These are phyloP conservation scores for Thalassaphorura encarpata DNA, from an alignment of 1,140 invertebrate species.

Conservation along the genomic window DNA sequence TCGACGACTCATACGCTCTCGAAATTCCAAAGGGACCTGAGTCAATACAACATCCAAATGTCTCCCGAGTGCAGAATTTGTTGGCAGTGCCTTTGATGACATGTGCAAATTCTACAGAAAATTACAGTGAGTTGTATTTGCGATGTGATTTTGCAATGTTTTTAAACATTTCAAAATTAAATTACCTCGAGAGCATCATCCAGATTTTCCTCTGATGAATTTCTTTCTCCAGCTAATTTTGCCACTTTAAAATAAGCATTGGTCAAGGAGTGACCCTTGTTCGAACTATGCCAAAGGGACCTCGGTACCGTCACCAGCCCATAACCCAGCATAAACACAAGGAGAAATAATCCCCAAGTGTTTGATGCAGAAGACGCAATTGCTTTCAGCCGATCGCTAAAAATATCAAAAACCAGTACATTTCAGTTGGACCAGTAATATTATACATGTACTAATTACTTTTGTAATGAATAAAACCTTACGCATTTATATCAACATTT, in stretches of 20 bases:
- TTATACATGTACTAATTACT: not conserved
- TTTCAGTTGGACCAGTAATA: not conserved
- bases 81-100: not conserved
- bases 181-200: slow-evolving; percentile 88
- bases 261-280: slow-evolving; percentile 64
- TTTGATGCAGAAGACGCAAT: slow-evolving; percentile 98
- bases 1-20: slow-evolving; percentile 56
- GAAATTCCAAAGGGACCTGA: slow-evolving; percentile 68
- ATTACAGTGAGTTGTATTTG: no score
- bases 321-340: slow-evolving; percentile 91
- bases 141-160: no score
- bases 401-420: not conserved
- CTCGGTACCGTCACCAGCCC: slow-evolving; percentile 87
- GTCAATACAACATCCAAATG: slow-evolving; percentile 77
- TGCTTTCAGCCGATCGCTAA: slow-evolving; percentile 57
- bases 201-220: slow-evolving; percentile 89
- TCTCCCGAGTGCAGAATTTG: not conserved
- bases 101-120: not conserved
- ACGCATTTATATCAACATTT: slow-evolving; percentile 79
- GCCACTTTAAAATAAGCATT: slow-evolving; percentile 93
- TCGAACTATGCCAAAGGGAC: slow-evolving; percentile 68
- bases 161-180: no score
- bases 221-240: slow-evolving; percentile 93
- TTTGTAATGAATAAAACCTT: slow-evolving; percentile 30
- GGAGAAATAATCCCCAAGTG: slow-evolving; percentile 95